Evolutionary conservation across 2,888 invertebrate genomes (phyloP), one percentile per base, ranked within the genome.

Genomic region (Lepidocyrtinus sp.): DNA sequence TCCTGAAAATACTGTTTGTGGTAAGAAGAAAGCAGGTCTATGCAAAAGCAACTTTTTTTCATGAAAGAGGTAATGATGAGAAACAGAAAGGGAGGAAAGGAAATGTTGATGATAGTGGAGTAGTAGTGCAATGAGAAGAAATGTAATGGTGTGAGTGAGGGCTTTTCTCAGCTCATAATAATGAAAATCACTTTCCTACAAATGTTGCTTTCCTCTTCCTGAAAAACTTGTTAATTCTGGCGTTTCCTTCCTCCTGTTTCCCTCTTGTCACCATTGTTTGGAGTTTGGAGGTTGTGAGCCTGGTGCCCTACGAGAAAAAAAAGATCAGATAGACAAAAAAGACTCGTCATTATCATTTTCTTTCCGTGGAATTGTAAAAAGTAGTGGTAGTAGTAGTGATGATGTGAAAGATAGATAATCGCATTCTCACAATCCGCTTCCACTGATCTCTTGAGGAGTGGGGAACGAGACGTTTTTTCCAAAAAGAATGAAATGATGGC

Each of bases 381-480:
- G n/a, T n/a, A n/a, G n/a, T n/a, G n/a, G n/a, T n/a, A n/a, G 76
- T 76, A 76, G 71, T 71, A 76, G 77, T 77, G 72, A 70, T 71
- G 77, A 77, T 65, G 67, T 77, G 82, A 77, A 77, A 71, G 74
- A 74, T 77, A 77, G 77, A 82, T 77, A 82, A 82, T 82, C 82
- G 73, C 77, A 82, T 82, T 82, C 77, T 82, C 65, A 77, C 82
- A 82, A 82, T 77, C 74, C 77, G 77, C 77, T 82, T 82, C 82
- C 76, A 76, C 76, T 82, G 65, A 77, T 77, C 67, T 17, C 46
- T 36, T 36, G 36, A 12, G 12, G 12, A 36, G 12, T 9, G 36
- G 36, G 36, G 12, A 36, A 36, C 5, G 12, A 36, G 36, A n/a
- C n/a, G n/a, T n/a, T n/a, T n/a, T n/a, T n/a, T n/a, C n/a, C n/a